These are phyloP conservation scores for Polymixis lichenea DNA, from an alignment of 2,888 invertebrate species.

Conservation along the genomic window DNA sequence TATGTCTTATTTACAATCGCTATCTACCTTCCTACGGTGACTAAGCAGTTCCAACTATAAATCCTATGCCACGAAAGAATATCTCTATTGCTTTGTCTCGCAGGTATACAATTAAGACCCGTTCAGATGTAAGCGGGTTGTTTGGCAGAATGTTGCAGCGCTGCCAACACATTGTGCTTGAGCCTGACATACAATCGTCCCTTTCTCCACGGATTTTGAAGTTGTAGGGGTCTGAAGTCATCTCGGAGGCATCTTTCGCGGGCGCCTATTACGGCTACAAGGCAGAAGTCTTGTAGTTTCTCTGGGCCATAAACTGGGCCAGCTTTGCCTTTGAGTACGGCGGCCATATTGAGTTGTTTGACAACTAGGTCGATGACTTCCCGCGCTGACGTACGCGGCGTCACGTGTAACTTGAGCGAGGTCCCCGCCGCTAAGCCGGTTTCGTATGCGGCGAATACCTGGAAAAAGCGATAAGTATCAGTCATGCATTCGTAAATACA, in stretches of 20 bases:
- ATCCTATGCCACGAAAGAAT: slow-evolving; percentile 63
- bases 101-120: slow-evolving; percentile 31
- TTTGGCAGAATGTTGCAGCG: slow-evolving; percentile 96
- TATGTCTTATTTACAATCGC: slow-evolving; percentile 37
- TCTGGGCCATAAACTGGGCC: slow-evolving; percentile 96
- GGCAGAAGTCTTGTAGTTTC: slow-evolving; percentile 96
- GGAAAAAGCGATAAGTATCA: slow-evolving; percentile 70
- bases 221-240: slow-evolving; percentile 97
- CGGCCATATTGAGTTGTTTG: slow-evolving; percentile 98
- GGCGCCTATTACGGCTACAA: slow-evolving; percentile 98
- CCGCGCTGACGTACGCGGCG: slow-evolving; percentile 97
- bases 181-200: slow-evolving; percentile 97
- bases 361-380: slow-evolving; percentile 99
- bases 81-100: slow-evolving; percentile 55
- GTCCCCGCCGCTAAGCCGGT: slow-evolving; percentile 98
- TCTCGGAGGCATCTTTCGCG: slow-evolving; percentile 98
- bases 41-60: slow-evolving; percentile 67
- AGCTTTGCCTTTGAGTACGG: slow-evolving; percentile 95
- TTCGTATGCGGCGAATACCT: slow-evolving; percentile 99
- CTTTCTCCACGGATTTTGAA: slow-evolving; percentile 99
- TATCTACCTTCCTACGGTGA: slow-evolving; percentile 55
- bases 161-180: slow-evolving; percentile 97
- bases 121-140: slow-evolving; percentile 92
- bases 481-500: slow-evolving; percentile 23
- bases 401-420: slow-evolving; percentile 98